Base-by-base conservation (phyloP, 2,888 invertebrate species). In the Caradrina clavipalpis region DNA sequence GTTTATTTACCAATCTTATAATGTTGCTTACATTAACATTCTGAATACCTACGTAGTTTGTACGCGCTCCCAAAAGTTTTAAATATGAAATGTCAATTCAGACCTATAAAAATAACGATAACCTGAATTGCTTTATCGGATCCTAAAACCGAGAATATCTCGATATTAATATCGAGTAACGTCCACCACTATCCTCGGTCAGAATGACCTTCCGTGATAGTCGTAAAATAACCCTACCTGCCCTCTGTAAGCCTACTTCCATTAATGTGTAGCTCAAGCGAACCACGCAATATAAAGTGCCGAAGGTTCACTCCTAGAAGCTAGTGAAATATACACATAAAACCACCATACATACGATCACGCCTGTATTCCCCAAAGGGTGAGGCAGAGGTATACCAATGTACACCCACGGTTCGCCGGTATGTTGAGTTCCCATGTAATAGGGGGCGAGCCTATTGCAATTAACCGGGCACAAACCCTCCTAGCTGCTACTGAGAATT, bases 191-290 rank as follows among this genome's bases (percentile, higher is more conserved):
- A 53, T 17, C 50, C 3, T 42, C 2, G 49, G 50, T 61, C 63
- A 57, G 49, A 59, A 31, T 58, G 45, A 51, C 55, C 11, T 50
- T 69, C 17, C 26, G 19, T 55, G 45, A 63, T 51, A n/a, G 62
- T 56, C 45, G 54, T 80, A 77, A 76, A 69, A 65, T 53, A 65
- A 47, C 59, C 65, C 62, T 50, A 60, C 76, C 59, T 69, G n/a
- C 39, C 63, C 10, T 47, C 53, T 31, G 22, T 51, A 31, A 49
- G 45, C 47, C 63, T 64, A 56, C 76, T 68, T 17, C 68, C 62
- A 65, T 71, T 68, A 68, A 80, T 42, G 54, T 59, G 13, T 13
- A 61, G 26, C 26, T 39, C 19, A 45, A 1, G 39, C 1, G 39
- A 39, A 39, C 39, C 11, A 39, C 39, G 39, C 39, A 39, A 39